Conservation (phyloP, 2,888 invertebrate species). For the Nomada lathburiana region DNA sequence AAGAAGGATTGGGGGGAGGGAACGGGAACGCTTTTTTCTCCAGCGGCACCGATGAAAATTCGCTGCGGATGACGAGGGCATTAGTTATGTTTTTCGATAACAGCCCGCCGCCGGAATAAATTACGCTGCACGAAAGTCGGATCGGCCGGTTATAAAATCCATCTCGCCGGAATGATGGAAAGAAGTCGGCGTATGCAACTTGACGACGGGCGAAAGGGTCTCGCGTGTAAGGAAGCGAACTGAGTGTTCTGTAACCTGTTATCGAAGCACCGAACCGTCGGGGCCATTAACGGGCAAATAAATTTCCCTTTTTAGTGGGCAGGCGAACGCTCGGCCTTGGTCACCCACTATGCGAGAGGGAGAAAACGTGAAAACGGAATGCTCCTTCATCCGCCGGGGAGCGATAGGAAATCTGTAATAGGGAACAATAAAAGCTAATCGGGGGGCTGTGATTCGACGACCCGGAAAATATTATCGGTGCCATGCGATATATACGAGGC, state of each 20-base stretch:
- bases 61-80: conserved; percentile 54
- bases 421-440: conserved; percentile 37
- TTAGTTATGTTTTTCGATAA: conserved; percentile 60
- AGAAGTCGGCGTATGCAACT: conserved; percentile 38
- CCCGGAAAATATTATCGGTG: conserved; percentile 9
- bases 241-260: conserved; percentile 38
- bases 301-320: conserved; percentile 28
- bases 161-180: conserved; percentile 21
- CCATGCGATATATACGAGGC: conserved; percentile 5
- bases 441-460: conserved; percentile 1
- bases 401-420: conserved; percentile 34
- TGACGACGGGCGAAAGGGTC: background rate
- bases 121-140: conserved; percentile 27
- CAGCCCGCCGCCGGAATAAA: conserved; percentile 38
- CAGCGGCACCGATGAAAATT: conserved; percentile 45
- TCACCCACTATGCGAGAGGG: background rate
- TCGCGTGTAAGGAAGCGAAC: conserved; percentile 35
- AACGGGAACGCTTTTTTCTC: conserved; percentile 28
- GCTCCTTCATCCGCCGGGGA: background rate
- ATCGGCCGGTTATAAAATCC: background rate
- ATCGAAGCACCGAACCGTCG: conserved; percentile 26
- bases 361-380: conserved; percentile 4
- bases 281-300: conserved; percentile 40
- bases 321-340: background rate
- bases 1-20: conserved; percentile 1